phyloP scores from a whole-genome alignment of 2,113 vertebrate species.

The Taxidea taxus region DNA sequence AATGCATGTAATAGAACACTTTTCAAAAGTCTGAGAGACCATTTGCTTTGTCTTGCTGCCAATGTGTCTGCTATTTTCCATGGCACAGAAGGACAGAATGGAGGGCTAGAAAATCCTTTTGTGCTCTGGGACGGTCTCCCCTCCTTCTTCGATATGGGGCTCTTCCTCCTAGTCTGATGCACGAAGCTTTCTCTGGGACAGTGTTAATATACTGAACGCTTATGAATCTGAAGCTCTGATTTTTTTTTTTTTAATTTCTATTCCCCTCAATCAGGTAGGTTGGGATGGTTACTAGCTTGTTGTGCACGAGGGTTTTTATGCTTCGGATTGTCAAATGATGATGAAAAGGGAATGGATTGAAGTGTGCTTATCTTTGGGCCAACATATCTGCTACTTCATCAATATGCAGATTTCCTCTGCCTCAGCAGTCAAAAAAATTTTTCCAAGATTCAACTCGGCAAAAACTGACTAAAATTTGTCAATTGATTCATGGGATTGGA shows the following conservation, averaged over 20 bases:
- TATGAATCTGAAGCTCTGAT: not conserved
- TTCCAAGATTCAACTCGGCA: not conserved
- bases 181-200: not conserved
- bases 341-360: not conserved
- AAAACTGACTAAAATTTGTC: not conserved
- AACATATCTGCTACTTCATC: not conserved
- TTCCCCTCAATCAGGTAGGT: not conserved
- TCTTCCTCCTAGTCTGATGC: not conserved
- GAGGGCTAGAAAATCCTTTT: not conserved
- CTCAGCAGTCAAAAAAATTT: not conserved
- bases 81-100: not conserved
- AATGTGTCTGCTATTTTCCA: slow-evolving; percentile 27
- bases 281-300: not conserved
- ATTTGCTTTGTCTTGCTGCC: slow-evolving; percentile 50
- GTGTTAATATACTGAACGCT: not conserved
- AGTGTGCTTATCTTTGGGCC: not conserved
- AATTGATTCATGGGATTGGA: not conserved
- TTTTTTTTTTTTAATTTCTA: not conserved
- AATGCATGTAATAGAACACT: slow-evolving; percentile 35
- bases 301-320: not conserved
- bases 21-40: slow-evolving; percentile 47
- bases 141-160: not conserved
- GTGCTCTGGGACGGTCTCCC: not conserved
- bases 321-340: not conserved
- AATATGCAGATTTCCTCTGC: not conserved